These are phyloP conservation scores for Mareca strepera DNA, from an alignment of 2,797 vertebrate genomes.

Conservation along the genomic window DNA sequence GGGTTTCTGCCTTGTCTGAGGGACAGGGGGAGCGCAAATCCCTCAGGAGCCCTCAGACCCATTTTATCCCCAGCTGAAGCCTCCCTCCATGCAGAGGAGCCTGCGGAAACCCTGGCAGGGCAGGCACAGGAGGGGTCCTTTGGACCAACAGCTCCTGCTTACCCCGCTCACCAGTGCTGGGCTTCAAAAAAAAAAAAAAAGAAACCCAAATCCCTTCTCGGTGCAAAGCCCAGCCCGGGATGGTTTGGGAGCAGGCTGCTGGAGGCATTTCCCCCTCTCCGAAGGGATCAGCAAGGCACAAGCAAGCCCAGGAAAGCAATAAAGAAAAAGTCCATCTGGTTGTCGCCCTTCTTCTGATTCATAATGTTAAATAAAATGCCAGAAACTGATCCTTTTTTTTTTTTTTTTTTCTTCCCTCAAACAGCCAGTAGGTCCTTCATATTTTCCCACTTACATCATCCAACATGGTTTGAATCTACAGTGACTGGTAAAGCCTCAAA, in stretches of 20 bases:
- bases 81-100: neutral
- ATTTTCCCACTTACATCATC: conserved; percentile 83
- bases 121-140: neutral
- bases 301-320: neutral
- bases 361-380: conserved; percentile 26
- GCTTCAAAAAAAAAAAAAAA: neutral
- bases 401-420: neutral
- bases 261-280: neutral
- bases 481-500: conserved; percentile 72
- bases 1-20: neutral
- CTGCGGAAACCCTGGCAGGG: too few species aligned
- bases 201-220: neutral
- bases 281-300: neutral
- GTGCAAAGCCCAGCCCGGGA: neutral
- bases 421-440: conserved; percentile 68
- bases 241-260: accelerated
- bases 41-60: neutral
- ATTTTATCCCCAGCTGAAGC: neutral
- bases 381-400: conserved; percentile 8
- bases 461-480: conserved; percentile 71
- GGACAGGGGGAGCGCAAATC: neutral
- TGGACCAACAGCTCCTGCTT: neutral
- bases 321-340: conserved; percentile 22
- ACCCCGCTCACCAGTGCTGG: neutral
- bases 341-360: neutral